These are phyloP conservation scores for Gobio occitaniae DNA, from an alignment of 2,797 vertebrate genomes.

Conservation along the genomic window DNA sequence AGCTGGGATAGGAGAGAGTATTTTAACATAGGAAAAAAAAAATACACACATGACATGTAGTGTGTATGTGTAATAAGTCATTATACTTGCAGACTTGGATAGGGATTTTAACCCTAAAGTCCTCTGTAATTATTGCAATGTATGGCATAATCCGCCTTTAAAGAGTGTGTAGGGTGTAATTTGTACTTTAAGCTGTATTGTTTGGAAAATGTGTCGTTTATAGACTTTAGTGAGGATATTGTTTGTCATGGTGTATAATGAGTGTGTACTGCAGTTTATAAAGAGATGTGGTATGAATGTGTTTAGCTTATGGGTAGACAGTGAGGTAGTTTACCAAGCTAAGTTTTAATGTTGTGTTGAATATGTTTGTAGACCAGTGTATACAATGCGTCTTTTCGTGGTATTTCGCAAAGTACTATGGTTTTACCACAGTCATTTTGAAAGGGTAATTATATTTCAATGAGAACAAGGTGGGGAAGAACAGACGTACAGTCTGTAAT, in stretches of 20 bases:
- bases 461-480: not conserved
- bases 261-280: not conserved
- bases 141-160: constrained; percentile 3
- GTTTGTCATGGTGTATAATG: constrained; percentile 14
- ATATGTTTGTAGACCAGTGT: not conserved
- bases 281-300: not conserved
- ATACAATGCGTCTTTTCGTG: not conserved
- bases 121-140: constrained; percentile 32
- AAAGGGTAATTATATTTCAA: not conserved
- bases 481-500: not conserved
- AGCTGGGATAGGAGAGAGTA: not conserved
- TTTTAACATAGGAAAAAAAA: not conserved
- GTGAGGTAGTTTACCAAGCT: not conserved
- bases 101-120: constrained; percentile 12
- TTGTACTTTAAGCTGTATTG: constrained; percentile 33
- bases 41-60: not conserved
- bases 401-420: not conserved
- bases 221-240: not conserved
- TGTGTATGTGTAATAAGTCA: constrained; percentile 16
- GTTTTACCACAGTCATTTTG: not conserved
- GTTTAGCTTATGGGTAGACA: not conserved
- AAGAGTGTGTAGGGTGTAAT: constrained; percentile 25
- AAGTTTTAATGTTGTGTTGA: not conserved
- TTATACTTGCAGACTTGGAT: not conserved
- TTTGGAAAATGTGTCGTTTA: constrained; percentile 8